phyloP scores from a whole-genome alignment of 2,888 invertebrate genomes.

The Leucophenga maculata region DNA sequence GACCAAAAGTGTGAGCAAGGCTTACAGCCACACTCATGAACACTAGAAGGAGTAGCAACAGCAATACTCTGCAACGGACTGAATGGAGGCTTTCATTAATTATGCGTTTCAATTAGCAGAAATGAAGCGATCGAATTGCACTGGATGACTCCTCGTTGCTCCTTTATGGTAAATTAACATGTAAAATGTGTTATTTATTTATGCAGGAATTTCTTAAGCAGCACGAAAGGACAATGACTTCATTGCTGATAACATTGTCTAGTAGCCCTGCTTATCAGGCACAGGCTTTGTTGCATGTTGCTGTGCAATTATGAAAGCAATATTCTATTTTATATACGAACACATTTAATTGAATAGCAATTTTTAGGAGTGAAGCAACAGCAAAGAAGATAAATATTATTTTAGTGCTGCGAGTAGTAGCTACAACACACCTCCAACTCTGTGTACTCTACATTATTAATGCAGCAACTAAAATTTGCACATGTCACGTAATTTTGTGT shows the following conservation, averaged over 20 bases:
- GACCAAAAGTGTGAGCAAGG: constrained; percentile 17
- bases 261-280: not conserved
- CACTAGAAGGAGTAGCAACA: too few relatives aligned
- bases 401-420: too few relatives aligned
- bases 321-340: constrained; percentile 34
- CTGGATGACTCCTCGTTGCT: constrained; percentile 21
- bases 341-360: constrained; percentile 38
- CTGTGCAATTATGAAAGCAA: constrained; percentile 39
- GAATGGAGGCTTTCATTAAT: constrained; percentile 59
- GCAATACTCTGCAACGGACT: not conserved
- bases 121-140: constrained; percentile 68
- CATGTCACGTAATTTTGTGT: constrained; percentile 22
- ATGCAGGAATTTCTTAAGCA: not conserved
- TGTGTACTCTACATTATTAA: constrained; percentile 3
- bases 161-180: constrained; percentile 29
- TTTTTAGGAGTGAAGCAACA: not conserved
- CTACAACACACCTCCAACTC: not conserved
- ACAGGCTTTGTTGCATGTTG: constrained; percentile 53
- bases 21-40: not conserved
- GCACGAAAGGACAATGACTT: constrained; percentile 2
- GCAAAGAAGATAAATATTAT: not conserved
- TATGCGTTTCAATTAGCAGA: constrained; percentile 67
- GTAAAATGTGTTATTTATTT: constrained; percentile 24
- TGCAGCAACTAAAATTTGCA: constrained; percentile 18
- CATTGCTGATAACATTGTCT: constrained; percentile 9